Evolutionary conservation across 64 coral and sea anemone genomes (phyloP).

Genomic region (Montipora efflorescens): DNA sequence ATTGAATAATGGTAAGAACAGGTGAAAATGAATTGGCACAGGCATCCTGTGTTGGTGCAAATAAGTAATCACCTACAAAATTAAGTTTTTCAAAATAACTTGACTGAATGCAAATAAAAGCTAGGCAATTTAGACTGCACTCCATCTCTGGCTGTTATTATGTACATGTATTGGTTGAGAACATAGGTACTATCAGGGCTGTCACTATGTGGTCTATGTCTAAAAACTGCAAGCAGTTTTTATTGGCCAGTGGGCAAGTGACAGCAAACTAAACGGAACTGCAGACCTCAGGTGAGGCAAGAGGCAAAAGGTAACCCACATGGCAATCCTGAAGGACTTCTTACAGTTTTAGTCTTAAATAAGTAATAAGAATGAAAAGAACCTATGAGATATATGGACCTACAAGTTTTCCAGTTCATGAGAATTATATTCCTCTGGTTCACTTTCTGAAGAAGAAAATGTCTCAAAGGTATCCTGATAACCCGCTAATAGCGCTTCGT

Average conservation of each 20-base stretch:
- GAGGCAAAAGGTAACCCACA: conserved; percentile 8
- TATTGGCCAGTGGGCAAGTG: conserved; percentile 8
- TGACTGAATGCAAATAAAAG: no score
- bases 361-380: conserved; percentile 16
- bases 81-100: no score
- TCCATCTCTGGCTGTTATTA: no score
- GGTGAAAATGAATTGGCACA: background rate
- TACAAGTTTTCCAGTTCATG: conserved; percentile 13
- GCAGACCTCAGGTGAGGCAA: conserved; percentile 7
- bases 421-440: conserved; percentile 1
- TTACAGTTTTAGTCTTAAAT: conserved; percentile 12
- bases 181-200: background rate
- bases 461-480: background rate
- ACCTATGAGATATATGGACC: background rate
- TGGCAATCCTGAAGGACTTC: conserved; percentile 5
- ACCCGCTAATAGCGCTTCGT: no score
- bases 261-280: conserved; percentile 1
- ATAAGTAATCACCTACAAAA: no score
- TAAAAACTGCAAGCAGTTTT: background rate
- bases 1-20: conserved; percentile 11
- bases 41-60: background rate
- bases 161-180: no score
- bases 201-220: conserved; percentile 9
- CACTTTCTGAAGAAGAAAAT: conserved; percentile 1
- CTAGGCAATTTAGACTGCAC: no score